Evolutionary conservation across 1,140 invertebrate genomes (phyloP), one percentile per base, ranked within the genome.

Genomic region (Chionoecetes opilio): DNA sequence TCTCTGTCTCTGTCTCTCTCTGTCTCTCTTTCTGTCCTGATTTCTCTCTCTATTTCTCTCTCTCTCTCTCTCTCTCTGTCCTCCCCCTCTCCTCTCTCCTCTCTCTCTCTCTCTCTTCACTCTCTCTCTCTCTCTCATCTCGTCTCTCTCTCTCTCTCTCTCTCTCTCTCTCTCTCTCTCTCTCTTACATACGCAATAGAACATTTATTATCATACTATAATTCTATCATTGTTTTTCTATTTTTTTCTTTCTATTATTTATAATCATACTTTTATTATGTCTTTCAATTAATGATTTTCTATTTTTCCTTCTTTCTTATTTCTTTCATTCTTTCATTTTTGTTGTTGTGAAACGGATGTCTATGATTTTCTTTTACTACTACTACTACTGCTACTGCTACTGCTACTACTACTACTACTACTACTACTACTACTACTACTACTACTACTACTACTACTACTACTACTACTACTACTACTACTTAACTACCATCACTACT

Each of bases 371-470:
- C 63, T 75, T n/a, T 21, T 75, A 63, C 53, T 21, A 63, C 53
- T 21, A 63, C 53, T 21, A 63, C 53, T 21, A 63, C 53, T 21
- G 26, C 53, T 21, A 63, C 53, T 21, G 26, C 53, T 21, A 63
- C 53, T 63, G 26, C 5, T 75, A 17, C 63, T 75, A n/a, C 63
- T 75, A 75, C 63, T 75, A 75, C 63, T 75, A 75, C n/a, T n/a
- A 75, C 63, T 75, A 75, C 63, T 75, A 75, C 63, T 75, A 75
- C 63, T 75, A 75, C 63, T 75, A 75, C 63, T 75, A 75, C 63
- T 75, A 75, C 63, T 75, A 75, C 63, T 75, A 75, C 63, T 53
- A 53, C 46, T 53, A 53, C 46, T 53, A 53, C 46, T 53, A 53
- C 46, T 53, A 53, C 46, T 53, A 53, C 46, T 53, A 53, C 46